Evolutionary conservation across 1,140 invertebrate species (phyloP).

Genomic region (Aphidius ervi): DNA sequence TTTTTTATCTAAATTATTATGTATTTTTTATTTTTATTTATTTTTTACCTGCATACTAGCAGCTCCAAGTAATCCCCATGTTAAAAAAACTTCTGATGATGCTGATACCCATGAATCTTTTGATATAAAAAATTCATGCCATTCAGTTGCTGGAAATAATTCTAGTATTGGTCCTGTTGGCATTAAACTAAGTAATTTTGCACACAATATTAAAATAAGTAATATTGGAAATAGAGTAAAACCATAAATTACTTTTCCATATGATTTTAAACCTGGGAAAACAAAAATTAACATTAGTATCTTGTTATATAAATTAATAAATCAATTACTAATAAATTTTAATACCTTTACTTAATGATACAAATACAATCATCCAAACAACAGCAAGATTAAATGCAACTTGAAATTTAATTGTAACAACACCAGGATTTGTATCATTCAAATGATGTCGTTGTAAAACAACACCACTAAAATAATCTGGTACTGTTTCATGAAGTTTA

Average conservation of each 20-base stretch:
- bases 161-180: conserved; percentile 61
- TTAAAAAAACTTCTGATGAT: conserved; percentile 81
- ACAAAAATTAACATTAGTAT: too few species aligned
- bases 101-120: conserved; percentile 73
- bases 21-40: background rate
- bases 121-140: conserved; percentile 80
- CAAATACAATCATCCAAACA: conserved; percentile 86
- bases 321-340: background rate
- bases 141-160: conserved; percentile 71
- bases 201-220: conserved; percentile 67
- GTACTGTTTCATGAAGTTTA: conserved; percentile 71
- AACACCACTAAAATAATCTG: conserved; percentile 77
- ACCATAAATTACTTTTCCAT: conserved; percentile 78
- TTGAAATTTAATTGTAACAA: conserved; percentile 77
- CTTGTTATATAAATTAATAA: background rate
- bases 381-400: conserved; percentile 84
- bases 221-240: conserved; percentile 70
- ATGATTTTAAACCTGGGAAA: conserved; percentile 72
- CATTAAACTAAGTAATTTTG: conserved; percentile 69
- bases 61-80: conserved; percentile 83
- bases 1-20: background rate
- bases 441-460: conserved; percentile 71
- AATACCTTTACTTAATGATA: conserved; percentile 79
- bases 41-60: conserved; percentile 70
- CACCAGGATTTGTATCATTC: conserved; percentile 55